Evolutionary conservation across 2,888 invertebrate species (phyloP), one percentile per base, ranked within the genome.

Genomic region (Perizoma flavofasciatum): DNA sequence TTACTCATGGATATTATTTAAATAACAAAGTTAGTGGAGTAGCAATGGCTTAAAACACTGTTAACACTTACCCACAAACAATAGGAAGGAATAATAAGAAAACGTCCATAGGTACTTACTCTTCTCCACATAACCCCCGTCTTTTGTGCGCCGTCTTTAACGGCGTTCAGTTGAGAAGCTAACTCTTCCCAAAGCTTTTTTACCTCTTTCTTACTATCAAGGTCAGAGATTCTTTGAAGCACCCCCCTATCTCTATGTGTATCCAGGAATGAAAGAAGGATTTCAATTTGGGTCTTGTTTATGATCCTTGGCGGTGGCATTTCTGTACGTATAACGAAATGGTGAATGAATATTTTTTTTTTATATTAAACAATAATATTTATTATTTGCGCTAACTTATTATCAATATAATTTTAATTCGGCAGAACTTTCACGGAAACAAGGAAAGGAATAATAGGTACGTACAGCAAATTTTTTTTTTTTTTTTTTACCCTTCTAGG

Each of bases 181-280:
- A 53, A 11, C 46, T 47, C 46, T 8, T 53, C 53, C 46, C 40
- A 53, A 5, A 53, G 46, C 9, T 32, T 40, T 5, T 39, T 47
- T 2, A 40, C 10, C 33, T 33, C 10, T 7, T 7, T 32, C 40
- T 46, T 46, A 8, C 11, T 37, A 4, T 52, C 35, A 1, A 10
- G 10, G 1, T 32, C 41, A 7, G 10, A 10, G 7, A 34, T 33
- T 7, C 33, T 51, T 8, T 8, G n/a, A 9, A 52, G 35, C 35
- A 35, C 35, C 34, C 51, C 7, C 10, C 10, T 53, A n/a, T 53
- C 53, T 33, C 53, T 53, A 46, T 53, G 53, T 11, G 22, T 22
- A 0, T 47, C 46, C 53, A 53, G 46, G 46, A 40, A 53, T 4
- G 53, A 32, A 33, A 53, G 32, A 6, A 53, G 46, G 5, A 41